Base-by-base conservation (phyloP, 2,797 vertebrate species). In the Halcyon chelicuti region DNA sequence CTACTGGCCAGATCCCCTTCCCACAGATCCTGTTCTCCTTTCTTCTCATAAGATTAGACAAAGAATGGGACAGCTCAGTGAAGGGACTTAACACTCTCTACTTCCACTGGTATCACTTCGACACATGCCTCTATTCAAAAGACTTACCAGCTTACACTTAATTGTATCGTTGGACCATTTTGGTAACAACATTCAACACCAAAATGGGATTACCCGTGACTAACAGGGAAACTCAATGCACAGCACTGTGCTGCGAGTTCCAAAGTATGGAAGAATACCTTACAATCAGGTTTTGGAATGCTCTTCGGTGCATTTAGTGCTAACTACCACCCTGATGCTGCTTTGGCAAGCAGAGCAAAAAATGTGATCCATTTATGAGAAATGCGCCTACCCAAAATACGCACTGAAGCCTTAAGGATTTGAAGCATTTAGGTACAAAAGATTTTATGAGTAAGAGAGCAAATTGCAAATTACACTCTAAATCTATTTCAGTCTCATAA, bases 161-260 rank as follows among this genome's bases (percentile, higher is more conserved):
- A 42, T 6, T 61, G 44, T 55, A 60, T 1, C 28, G 5, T 21
- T 37, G 20, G 9, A 71, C 37, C 35, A 40, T 13, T 80, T 60
- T 37, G 26, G 23, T 76, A 79, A 47, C 1, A 33, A 61, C 29
- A 62, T 42, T 55, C 49, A 72, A 72, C 35, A 44, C 0, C 33
- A 28, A 52, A 82, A 76, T 2, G 5, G 25, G 19, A 73, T 33
- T 62, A 62, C 19, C 5, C 0, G 0, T 4, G 10, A 26, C 44
- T 66, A 95, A 51, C 6, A 55, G 60, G 42, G 39, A 70, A 88
- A 20, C 10, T 55, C 61, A 74, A 10, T 14, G 20, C 9, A 81
- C 0, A 75, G 58, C 2, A 1, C 58, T 75, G 12, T 7, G 37
- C 61, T 57, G 18, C 0, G 0, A 63, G 15, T 37, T 67, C 9